Evolutionary conservation across 2,797 vertebrate genomes (phyloP).

Genomic region (Loriculus beryllinus): DNA sequence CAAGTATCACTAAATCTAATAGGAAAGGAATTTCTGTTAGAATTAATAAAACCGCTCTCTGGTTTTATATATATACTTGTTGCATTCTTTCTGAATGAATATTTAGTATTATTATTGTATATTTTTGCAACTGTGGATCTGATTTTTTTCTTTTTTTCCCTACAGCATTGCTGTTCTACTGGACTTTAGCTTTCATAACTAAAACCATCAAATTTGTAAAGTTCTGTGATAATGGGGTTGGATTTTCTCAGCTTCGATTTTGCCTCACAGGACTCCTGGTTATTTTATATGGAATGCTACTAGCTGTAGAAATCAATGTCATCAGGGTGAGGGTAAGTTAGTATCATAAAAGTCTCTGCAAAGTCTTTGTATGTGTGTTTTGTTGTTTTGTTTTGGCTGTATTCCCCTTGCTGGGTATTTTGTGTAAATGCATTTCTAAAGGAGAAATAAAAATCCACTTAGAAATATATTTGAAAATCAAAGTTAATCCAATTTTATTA

Average conservation of each 20-base stretch:
- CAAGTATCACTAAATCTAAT: background rate
- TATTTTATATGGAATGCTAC: slow-evolving; percentile 89
- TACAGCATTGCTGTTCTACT: slow-evolving; percentile 92
- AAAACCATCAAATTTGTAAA: slow-evolving; percentile 98
- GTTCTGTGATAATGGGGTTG: slow-evolving; percentile 91
- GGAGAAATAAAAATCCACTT: background rate
- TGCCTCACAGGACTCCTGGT: slow-evolving; percentile 92
- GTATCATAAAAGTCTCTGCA: background rate
- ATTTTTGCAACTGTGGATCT: background rate
- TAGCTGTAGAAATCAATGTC: slow-evolving; percentile 95
- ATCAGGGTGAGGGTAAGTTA: slow-evolving; percentile 94
- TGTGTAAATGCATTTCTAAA: background rate
- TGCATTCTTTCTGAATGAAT: background rate
- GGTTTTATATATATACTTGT: background rate
- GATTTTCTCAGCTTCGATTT: slow-evolving; percentile 91
- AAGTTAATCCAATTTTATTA: background rate
- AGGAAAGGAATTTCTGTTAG: background rate
- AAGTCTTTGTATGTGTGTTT: background rate
- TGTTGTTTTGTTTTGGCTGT: background rate
- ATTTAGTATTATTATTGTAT: background rate
- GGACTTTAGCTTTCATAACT: slow-evolving; percentile 92
- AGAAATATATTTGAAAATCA: background rate
- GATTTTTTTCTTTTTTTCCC: background rate
- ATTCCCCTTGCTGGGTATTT: background rate
- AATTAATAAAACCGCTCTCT: background rate